Evolutionary conservation across 2,797 vertebrate genomes (phyloP), one percentile per base, ranked within the genome.

Genomic region (Myotis vivesi): DNA sequence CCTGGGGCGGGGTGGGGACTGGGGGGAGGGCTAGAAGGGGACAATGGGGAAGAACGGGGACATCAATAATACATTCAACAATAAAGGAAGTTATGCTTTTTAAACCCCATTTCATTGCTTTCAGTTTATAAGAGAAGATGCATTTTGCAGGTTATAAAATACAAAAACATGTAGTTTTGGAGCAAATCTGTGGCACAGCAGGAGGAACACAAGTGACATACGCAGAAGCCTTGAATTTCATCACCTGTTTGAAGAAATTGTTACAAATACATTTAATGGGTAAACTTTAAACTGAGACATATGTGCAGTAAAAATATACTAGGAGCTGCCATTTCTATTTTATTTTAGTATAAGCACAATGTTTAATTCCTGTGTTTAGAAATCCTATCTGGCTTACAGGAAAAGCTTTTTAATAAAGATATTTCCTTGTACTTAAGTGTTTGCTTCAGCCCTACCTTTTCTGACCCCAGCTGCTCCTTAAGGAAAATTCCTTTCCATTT

Each of bases 111-210:
- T 82, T 92, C 64, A n/a, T 46, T 96, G 72, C 73, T 72, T 77
- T 83, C 51, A 69, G 28, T 20, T 92, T 92, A 57, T 89, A 92
- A 73, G 44, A 94, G 25, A n/a, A 93, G 68, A 75, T 86, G 22
- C 3, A 41, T 66, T 46, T 75, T 87, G 53, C 30, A 82, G 46
- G 19, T 55, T 72, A 64, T 62, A 91, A 94, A 95, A 89, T 85
- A 90, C 16, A 87, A 88, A 87, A 83, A 64, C n/a, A 68, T 8
- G 55, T 79, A 36, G 15, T n/a, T 81, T 95, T 76, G 46, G 30
- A 92, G 41, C n/a, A 87, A 71, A 80, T 91, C 66, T 62, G 25
- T 72, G 72, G 66, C 82, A 82, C 4, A 49, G 66, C 6, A 76
- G 51, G 38, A 84, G 81, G 38, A 68, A 68, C 4, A 59, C 57